These are phyloP conservation scores for Stenotaenia linearis DNA, from an alignment of 2,888 invertebrate species.

Conservation along the genomic window DNA sequence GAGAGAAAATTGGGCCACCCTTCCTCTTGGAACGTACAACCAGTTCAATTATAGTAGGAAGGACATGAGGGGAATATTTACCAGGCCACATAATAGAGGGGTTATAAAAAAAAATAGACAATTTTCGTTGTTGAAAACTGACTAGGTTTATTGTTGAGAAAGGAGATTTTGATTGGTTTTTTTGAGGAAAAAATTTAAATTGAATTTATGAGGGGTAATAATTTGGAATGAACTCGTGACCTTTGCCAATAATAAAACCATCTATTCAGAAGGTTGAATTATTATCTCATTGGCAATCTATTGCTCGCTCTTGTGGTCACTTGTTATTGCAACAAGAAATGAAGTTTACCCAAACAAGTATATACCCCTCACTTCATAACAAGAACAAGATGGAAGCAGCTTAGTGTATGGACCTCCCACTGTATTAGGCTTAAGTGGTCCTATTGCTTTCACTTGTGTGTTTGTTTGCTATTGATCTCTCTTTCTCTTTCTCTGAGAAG, in stretches of 20 bases:
- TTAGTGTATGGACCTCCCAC: constrained; percentile 14
- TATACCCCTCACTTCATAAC: constrained; percentile 23
- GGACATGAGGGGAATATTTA: constrained; percentile 12
- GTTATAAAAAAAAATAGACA: neutral
- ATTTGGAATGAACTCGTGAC: neutral
- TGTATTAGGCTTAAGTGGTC: constrained; percentile 24
- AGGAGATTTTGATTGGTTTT: neutral
- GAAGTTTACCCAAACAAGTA: constrained; percentile 17
- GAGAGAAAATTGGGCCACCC: constrained; percentile 12
- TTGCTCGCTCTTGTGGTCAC: constrained; percentile 11
- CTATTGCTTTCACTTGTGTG: constrained; percentile 26
- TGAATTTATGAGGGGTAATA: neutral
- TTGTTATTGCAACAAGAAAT: constrained; percentile 26
- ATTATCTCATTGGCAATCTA: constrained; percentile 2
- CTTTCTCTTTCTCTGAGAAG: neutral
- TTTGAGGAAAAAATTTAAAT: neutral
- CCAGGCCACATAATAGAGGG: neutral
- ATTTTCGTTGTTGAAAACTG: neutral
- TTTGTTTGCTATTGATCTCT: constrained; percentile 24
- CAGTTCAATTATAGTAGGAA: constrained; percentile 26
- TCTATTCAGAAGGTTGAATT: neutral
- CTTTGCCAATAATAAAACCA: neutral
- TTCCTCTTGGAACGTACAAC: constrained; percentile 11
- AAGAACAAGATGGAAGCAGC: constrained; percentile 22
- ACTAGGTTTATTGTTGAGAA: neutral